Evolutionary conservation across 1,140 invertebrate genomes (phyloP), one percentile per base, ranked within the genome.

Genomic region (Drosophila nannoptera): DNA sequence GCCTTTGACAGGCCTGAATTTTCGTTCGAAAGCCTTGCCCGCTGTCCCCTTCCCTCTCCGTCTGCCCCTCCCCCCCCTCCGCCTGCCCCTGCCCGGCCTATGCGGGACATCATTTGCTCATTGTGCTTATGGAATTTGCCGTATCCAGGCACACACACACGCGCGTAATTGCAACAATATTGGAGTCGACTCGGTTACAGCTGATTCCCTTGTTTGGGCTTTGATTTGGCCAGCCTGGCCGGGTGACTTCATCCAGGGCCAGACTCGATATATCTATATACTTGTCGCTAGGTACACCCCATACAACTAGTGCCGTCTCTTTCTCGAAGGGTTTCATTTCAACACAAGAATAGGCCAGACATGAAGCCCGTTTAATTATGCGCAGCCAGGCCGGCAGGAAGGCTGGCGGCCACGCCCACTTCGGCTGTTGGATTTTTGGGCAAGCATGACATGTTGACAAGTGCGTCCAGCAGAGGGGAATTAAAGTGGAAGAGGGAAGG

Each of bases 121-220:
- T 77, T 86, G 78, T 84, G 77, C 72, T 81, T 84, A 84, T 84
- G 80, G 81, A 84, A 84, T 84, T 86, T 71, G 53, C 81, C 35
- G 53, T 43, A 61, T 46, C 49, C 32, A 29, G 53, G 38, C 42
- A 22, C 42, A 43, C 38, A 48, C 74, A 67, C 22, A 22, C 22
- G 22, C 3, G 22, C 22, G 77, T 83, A 86, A 80, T 83, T 83
- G 80, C 81, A 83, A 83, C 81, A 74, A 77, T 80, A 80, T 84
- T 62, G 49, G 55, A 54, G 42, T 33, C 64, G 43, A 14, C 40
- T 65, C 40, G 58, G 58, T 67, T 70, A 58, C 63, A 53, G 52
- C 63, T 75, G 80, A 84, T 76, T 84, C 65, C 58, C 58, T 70
- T 77, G 73, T 70, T 82, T 74, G 54, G 43, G 65, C 63, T 62